Conservation (phyloP, 2,888 invertebrate genomes). For the Hemicrepidius hirtus region DNA sequence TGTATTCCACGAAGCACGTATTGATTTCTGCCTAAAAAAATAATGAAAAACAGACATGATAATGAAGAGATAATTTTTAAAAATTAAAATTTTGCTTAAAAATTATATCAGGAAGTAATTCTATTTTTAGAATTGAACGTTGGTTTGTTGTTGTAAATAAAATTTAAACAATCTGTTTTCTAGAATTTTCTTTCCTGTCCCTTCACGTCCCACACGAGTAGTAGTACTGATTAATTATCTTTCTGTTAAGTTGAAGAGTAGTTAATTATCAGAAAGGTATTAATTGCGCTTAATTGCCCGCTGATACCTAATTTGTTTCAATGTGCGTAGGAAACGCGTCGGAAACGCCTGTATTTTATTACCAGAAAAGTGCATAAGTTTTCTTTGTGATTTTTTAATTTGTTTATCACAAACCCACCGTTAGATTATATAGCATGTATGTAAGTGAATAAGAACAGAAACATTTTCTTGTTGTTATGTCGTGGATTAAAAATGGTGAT, state of each 20-base stretch:
- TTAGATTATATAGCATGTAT: no score
- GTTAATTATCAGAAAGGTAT: neutral
- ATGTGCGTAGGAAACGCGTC: neutral
- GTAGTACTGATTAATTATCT: conserved; percentile 9
- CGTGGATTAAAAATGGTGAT: no score
- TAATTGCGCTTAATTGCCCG: conserved; percentile 17
- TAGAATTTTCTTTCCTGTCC: neutral
- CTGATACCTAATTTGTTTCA: conserved; percentile 8
- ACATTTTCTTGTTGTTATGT: no score
- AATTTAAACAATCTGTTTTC: neutral
- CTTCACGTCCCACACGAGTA: conserved; percentile 7
- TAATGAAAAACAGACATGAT: no score
- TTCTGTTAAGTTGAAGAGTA: conserved; percentile 2
- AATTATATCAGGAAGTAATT: no score
- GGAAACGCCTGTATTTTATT: neutral
- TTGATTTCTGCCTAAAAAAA: no score
- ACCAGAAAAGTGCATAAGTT: neutral
- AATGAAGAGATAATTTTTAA: no score
- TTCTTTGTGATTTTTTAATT: neutral
- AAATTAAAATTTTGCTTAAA: no score
- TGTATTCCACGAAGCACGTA: no score
- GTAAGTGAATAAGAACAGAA: no score
- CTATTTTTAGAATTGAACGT: neutral
- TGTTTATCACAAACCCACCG: no score
- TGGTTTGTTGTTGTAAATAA: neutral